A percentile compares a stretch with the other conserved stretches of the same genome.
phyloP scores from a whole-genome alignment of 1,140 invertebrate genomes.

The Cherax destructor region DNA sequence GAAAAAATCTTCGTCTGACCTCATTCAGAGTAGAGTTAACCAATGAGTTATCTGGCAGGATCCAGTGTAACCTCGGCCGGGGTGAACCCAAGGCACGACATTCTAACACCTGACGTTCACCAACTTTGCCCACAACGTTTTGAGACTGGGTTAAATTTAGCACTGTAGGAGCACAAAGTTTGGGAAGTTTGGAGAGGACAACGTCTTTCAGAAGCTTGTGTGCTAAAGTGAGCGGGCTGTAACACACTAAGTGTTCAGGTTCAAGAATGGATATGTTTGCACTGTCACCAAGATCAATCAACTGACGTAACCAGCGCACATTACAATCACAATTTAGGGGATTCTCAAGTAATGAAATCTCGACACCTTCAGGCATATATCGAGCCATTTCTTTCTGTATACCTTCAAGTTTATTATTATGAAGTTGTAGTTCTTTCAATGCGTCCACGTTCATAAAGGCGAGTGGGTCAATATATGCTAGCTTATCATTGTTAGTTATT shows the following conservation, averaged over 20 bases:
- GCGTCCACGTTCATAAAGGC: constrained; percentile 45
- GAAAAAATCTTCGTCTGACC: constrained; percentile 73
- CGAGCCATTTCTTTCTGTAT: constrained; percentile 40
- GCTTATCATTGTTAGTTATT: constrained; percentile 75
- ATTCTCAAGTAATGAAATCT: constrained; percentile 76
- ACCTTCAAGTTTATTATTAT: constrained; percentile 37
- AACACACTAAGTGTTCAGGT: constrained; percentile 74
- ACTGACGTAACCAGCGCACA: constrained; percentile 75
- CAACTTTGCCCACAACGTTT: constrained; percentile 74
- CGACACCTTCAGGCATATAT: constrained; percentile 72
- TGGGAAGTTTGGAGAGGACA: constrained; percentile 72
- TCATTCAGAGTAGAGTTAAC: constrained; percentile 74
- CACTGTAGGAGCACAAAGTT: constrained; percentile 67
- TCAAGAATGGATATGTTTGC: constrained; percentile 67
- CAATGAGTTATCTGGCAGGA: constrained; percentile 75
- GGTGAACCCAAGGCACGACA: constrained; percentile 77
- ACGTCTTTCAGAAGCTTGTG: constrained; percentile 74
- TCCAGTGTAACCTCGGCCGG: constrained; percentile 75
- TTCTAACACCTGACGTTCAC: constrained; percentile 75
- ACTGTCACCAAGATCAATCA: constrained; percentile 54
- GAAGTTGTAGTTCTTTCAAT: constrained; percentile 17
- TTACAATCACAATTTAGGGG: constrained; percentile 78
- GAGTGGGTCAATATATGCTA: constrained; percentile 75
- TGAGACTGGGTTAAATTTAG: constrained; percentile 64
- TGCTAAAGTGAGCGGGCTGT: constrained; percentile 72